Evolutionary conservation across 2,797 vertebrate genomes (phyloP).

Genomic region (Varecia variegata): DNA sequence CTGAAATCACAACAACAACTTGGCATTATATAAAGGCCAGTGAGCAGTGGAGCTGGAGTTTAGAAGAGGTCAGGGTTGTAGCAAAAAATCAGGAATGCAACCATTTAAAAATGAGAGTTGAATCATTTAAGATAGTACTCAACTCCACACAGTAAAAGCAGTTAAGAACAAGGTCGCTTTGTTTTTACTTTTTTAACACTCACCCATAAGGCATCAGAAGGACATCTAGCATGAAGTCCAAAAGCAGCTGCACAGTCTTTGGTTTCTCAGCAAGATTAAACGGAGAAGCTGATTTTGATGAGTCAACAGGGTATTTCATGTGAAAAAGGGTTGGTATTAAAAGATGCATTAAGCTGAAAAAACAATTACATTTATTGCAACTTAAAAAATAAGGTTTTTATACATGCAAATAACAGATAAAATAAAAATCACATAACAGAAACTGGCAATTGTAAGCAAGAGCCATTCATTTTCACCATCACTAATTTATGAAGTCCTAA

Average conservation of each 20-base stretch:
- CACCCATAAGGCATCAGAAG: constrained; percentile 99
- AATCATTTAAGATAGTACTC: not conserved
- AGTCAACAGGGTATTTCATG: constrained; percentile 95
- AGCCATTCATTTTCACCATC: not conserved
- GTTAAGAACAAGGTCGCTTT: not conserved
- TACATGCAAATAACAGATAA: constrained; percentile 75
- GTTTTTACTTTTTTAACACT: constrained; percentile 76
- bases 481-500: not conserved
- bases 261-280: constrained; percentile 98
- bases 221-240: constrained; percentile 99
- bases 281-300: constrained; percentile 89
- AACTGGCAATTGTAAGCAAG: not conserved
- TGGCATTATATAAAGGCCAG: not conserved
- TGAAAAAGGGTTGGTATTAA: constrained; percentile 98
- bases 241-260: constrained; percentile 96
- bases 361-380: constrained; percentile 86
- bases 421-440: constrained; percentile 43
- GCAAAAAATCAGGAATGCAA: not conserved
- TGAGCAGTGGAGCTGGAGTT: not conserved
- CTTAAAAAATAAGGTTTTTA: constrained; percentile 71
- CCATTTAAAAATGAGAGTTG: not conserved
- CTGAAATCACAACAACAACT: constrained; percentile 9
- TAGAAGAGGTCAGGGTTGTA: not conserved
- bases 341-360: constrained; percentile 96
- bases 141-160: not conserved